Conservation (phyloP, 2,888 invertebrate species). For the Cylindroiulus punctatus region DNA sequence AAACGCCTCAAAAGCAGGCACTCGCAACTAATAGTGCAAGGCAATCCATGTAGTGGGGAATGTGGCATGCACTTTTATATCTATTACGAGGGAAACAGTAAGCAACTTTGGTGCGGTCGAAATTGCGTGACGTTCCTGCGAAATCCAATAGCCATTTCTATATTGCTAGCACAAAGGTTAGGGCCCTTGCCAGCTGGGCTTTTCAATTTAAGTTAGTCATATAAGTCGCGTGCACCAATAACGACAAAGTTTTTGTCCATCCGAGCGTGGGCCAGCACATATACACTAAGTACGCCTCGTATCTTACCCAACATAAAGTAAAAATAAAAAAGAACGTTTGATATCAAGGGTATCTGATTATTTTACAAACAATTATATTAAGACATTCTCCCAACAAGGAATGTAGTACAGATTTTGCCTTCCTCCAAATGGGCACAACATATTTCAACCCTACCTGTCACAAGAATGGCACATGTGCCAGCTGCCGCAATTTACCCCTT, state of each 20-base stretch:
- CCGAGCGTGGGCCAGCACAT: neutral
- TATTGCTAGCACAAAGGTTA: constrained; percentile 24
- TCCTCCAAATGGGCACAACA: no score
- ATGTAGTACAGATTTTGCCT: no score
- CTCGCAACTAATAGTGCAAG: neutral
- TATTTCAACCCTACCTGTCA: no score
- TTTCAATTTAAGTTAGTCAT: constrained; percentile 26
- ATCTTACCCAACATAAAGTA: neutral
- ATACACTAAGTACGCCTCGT: neutral
- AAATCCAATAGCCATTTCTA: constrained; percentile 24
- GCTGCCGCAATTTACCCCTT: no score
- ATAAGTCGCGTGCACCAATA: constrained; percentile 20
- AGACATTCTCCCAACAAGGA: no score
- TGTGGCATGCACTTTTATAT: constrained; percentile 13
- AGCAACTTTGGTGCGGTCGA: neutral
- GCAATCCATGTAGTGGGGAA: neutral
- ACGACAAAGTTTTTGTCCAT: neutral
- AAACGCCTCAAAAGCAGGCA: neutral
- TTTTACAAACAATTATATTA: no score
- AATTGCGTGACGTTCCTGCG: constrained; percentile 17
- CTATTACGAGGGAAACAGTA: constrained; percentile 23
- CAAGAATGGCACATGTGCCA: no score
- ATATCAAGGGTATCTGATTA: no score
- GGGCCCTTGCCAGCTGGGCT: constrained; percentile 15
- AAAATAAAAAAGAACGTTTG: neutral